phyloP scores from a whole-genome alignment of 1,140 invertebrate species.

The Pachypeltis micranthus region DNA sequence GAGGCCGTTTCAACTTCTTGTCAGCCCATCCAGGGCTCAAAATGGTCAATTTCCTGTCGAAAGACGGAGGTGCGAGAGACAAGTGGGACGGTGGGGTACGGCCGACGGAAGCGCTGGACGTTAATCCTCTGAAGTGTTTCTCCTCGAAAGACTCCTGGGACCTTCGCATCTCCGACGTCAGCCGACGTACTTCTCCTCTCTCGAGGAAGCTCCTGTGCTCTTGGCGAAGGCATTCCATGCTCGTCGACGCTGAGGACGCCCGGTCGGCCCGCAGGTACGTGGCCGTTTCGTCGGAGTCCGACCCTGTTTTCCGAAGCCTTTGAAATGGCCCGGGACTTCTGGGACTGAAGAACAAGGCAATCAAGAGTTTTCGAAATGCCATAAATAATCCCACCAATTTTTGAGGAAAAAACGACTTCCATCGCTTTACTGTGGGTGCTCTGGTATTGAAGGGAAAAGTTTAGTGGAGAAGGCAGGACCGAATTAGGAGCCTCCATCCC shows the following conservation, averaged over 20 bases:
- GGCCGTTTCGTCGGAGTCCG: neutral
- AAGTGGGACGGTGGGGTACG: slow-evolving; percentile 49
- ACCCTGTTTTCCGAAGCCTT: neutral
- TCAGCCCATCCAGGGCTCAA: slow-evolving; percentile 53
- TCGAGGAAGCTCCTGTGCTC: slow-evolving; percentile 8
- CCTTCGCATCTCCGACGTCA: neutral
- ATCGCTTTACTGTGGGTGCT: no score
- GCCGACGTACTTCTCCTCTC: neutral
- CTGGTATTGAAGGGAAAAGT: no score
- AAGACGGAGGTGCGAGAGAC: slow-evolving; percentile 51
- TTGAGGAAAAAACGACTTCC: no score
- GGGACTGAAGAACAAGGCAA: neutral
- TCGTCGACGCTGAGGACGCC: neutral
- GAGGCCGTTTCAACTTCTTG: slow-evolving; percentile 51
- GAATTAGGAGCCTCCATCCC: no score
- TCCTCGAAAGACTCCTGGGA: slow-evolving; percentile 6
- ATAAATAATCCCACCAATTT: no score
- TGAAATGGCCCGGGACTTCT: neutral
- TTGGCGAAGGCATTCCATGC: slow-evolving; percentile 10
- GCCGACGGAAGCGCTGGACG: slow-evolving; percentile 37
- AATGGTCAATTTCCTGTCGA: slow-evolving; percentile 52
- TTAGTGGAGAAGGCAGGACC: no score
- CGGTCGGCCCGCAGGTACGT: neutral
- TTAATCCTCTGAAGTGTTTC: neutral
- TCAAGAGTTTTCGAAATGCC: no score